Evolutionary conservation across 1,140 invertebrate genomes (phyloP), one percentile per base, ranked within the genome.

Genomic region (Drosophila sp.): DNA sequence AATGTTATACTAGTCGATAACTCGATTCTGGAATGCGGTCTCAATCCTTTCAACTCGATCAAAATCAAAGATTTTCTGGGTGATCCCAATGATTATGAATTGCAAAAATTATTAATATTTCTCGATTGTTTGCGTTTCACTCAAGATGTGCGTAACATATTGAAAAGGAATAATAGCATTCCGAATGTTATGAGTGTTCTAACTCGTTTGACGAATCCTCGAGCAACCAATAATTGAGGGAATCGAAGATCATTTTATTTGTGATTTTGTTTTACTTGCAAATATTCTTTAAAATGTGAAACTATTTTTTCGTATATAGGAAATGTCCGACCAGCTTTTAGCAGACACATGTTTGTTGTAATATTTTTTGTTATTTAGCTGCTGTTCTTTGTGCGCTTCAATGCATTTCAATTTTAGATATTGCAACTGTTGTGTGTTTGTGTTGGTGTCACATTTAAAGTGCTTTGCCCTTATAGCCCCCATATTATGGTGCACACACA

Each of bases 391-490:
- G 27, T 50, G 44, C 70, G 81, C 62, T 47, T 72, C 62, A 63
- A 33, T 82, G 69, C 68, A 82, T 73, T 82, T 86, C 71, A 77
- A 80, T 86, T 85, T 81, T 63, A 35, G 55, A 76, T 57, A 78
- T 79, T 77, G 72, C 66, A 64, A 80, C 67, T 63, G 67, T 54
- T 79, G 40, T 57, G 60, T 35, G 56, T 58, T 32, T 60, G 57
- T 35, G 44, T 25, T 50, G 65, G 25, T 73, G 71, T 72, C 71
- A 72, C 69, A 86, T 69, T 72, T 79, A 79, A 86, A 86, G 83
- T 79, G 76, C 72, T 77, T 76, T 79, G 82, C 83, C 75, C 72
- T 58, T 47, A 62, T 82, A 80, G 66, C 66, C 57, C 69, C 64
- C 64, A 72, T 66, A 69, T 60, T 63, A 64, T 66, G 47, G 29